These are phyloP conservation scores for Xestia sexstrigata DNA, from an alignment of 2,888 invertebrate species.

Conservation along the genomic window DNA sequence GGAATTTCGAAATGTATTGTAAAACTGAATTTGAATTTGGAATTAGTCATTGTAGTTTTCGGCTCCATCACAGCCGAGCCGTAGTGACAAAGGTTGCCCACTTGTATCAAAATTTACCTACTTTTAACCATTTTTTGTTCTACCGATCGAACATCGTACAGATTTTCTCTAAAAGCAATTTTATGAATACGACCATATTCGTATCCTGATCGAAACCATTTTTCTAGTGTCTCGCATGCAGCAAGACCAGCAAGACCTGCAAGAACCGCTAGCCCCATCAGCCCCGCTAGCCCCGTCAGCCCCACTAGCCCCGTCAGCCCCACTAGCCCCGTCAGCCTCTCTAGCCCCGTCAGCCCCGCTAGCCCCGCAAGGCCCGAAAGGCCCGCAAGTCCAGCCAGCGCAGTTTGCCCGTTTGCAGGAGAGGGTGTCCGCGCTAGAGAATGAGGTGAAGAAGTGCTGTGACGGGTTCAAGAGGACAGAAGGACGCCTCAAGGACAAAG, in stretches of 20 bases:
- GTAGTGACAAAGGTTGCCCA: no score
- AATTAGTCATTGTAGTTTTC: no score
- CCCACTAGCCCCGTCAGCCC: background rate
- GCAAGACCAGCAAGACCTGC: background rate
- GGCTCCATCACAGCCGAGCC: no score
- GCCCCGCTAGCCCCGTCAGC: background rate
- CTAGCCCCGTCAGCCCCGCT: background rate
- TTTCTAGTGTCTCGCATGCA: background rate
- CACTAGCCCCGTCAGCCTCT: background rate
- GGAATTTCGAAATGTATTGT: no score
- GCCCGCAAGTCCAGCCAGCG: background rate
- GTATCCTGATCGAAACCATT: background rate
- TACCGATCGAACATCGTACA: no score
- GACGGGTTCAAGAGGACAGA: conserved; percentile 74
- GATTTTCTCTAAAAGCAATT: background rate
- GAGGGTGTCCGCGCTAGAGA: conserved; percentile 78
- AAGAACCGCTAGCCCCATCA: background rate
- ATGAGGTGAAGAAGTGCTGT: conserved; percentile 78
- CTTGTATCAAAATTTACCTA: no score
- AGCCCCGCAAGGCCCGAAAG: background rate
- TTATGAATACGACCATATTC: background rate
- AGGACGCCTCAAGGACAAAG: conserved; percentile 77
- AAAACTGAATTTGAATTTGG: no score
- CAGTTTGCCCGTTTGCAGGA: conserved; percentile 62
- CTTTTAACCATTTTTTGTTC: no score